phyloP scores from a whole-genome alignment of 1,140 invertebrate species.

The Nasonia longicornis region DNA sequence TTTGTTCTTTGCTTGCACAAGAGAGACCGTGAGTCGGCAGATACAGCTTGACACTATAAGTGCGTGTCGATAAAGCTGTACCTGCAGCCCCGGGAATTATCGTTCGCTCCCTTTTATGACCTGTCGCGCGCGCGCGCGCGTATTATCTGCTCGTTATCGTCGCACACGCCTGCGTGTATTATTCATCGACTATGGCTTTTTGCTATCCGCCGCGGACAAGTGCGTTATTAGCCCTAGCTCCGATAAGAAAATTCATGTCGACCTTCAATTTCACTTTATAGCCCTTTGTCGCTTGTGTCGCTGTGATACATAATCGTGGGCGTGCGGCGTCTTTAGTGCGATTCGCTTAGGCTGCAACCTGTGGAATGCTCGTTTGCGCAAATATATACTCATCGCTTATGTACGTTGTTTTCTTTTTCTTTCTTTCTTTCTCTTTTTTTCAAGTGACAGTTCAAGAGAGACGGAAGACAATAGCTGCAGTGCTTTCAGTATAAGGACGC shows the following conservation, averaged over 20 bases:
- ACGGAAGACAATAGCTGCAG: neutral
- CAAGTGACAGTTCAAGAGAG: neutral
- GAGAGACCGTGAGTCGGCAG: neutral
- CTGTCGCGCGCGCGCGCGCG: neutral
- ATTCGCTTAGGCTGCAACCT: slow-evolving; percentile 26
- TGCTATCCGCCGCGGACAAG: neutral
- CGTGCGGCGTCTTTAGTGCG: neutral
- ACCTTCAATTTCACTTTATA: slow-evolving; percentile 42
- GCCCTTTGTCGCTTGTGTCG: neutral
- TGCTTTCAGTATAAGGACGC: slow-evolving; percentile 2
- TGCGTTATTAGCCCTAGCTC: neutral
- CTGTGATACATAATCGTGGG: neutral
- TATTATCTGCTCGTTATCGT: slow-evolving; percentile 43
- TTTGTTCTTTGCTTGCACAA: neutral
- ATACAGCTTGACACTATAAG: neutral
- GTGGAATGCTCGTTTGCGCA: slow-evolving; percentile 6
- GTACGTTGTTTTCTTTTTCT: neutral
- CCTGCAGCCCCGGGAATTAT: slow-evolving; percentile 8
- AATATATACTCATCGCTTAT: neutral
- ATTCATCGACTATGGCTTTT: slow-evolving; percentile 36
- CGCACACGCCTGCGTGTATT: slow-evolving; percentile 25
- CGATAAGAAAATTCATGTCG: slow-evolving; percentile 39
- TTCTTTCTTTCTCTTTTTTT: slow-evolving; percentile 8
- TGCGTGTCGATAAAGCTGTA: neutral
- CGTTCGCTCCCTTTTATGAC: slow-evolving; percentile 40